Conservation (phyloP, 2,888 invertebrate genomes). For the Eurytoma californica region DNA sequence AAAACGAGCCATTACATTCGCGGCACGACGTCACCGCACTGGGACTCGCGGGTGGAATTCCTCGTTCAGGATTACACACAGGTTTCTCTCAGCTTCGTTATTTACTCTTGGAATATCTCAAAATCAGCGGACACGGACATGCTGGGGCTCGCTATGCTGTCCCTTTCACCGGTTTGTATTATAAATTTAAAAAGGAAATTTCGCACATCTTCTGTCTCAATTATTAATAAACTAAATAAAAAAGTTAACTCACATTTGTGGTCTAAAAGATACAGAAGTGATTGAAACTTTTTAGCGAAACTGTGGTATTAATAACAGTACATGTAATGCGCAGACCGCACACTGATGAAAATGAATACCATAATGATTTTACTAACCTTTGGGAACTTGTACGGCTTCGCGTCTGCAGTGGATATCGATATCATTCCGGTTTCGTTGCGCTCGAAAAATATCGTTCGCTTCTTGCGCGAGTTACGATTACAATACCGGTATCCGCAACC, state of each 20-base stretch:
- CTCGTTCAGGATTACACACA: constrained; percentile 76
- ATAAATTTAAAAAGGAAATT: too few relatives aligned
- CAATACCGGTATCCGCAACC: constrained; percentile 23
- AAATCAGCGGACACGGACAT: constrained; percentile 76
- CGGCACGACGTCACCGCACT: constrained; percentile 74
- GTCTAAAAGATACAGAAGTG: too few relatives aligned
- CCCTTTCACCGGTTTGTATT: constrained; percentile 72
- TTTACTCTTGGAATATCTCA: constrained; percentile 77
- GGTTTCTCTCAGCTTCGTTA: constrained; percentile 76
- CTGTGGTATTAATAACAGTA: background rate
- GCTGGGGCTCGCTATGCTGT: constrained; percentile 75
- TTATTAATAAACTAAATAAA: too few relatives aligned
- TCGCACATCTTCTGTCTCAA: too few relatives aligned
- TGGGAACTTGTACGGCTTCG: background rate
- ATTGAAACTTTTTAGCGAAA: too few relatives aligned
- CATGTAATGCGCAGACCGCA: background rate
- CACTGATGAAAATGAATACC: background rate
- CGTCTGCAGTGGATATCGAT: constrained; percentile 11
- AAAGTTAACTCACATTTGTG: too few relatives aligned
- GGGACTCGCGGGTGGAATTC: constrained; percentile 76
- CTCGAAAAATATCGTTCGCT: constrained; percentile 15
- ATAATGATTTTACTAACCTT: background rate
- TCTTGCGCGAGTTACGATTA: constrained; percentile 12
- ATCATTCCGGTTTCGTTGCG: constrained; percentile 44
- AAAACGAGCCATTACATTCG: constrained; percentile 77